Base-by-base conservation (phyloP, 2,888 invertebrate genomes). In the Ommatoiulus sabulosus region DNA sequence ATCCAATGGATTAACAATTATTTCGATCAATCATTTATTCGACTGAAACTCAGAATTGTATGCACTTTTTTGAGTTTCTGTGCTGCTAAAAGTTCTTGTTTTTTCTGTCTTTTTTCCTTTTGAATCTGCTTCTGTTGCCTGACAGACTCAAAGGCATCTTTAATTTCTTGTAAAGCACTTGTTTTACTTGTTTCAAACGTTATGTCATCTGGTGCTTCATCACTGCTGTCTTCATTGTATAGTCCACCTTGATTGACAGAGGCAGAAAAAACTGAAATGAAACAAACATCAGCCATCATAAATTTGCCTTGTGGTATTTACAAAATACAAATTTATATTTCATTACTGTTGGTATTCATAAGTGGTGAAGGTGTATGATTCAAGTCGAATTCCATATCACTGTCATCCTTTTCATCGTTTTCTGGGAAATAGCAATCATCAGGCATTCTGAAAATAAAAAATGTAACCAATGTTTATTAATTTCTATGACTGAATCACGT, bases 191-290 rank as follows among this genome's bases (percentile, higher is more conserved):
- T 57, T 44, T 46, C 43, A n/a, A 87, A 87, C 7, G 24, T 52
- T 15, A 87, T 57, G 7, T 87, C 87, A 57, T 87, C 87, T 17
- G 87, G 87, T 4, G 87, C 87, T 20, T 48, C 48, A 15, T 87
- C 57, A 24, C 24, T 35, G 48, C 87, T 57, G 20, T 57, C 57
- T 35, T 87, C 87, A 20, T 80, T 24, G 12, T 48, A 20, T 1
- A 10, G 12, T 20, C 20, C 44, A 3, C 48, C 24, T 20, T 15
- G 17, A 86, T 86, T 44, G 44, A 3, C 46, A 3, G 48, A 86
- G 46, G 48, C 86, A 15, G 44, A 24, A 44, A 86, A 86, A 44
- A 86, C 44, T 48, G 15, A 86, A 86, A 86, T 35, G 8, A n/a
- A 24, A 72, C 80, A 24, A 3, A 6, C 12, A 35, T 80, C 7